A percentile compares a stretch with the other conserved stretches of the same genome.
Evolutionary conservation across 2,888 invertebrate species (phyloP).

Genomic region (Lepidochrysops patricia): DNA sequence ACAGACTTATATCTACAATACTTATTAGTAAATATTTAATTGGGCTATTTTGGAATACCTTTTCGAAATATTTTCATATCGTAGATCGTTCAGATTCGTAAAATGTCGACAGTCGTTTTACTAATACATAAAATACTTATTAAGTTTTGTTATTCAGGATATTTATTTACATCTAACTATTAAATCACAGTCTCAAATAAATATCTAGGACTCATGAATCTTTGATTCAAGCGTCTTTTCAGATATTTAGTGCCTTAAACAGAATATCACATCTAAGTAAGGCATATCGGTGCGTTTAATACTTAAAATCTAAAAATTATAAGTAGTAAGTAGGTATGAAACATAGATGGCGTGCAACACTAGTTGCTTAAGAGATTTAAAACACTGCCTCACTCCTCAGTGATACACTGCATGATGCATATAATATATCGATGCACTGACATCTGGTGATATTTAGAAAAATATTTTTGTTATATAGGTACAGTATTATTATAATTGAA

Average conservation of each 20-base stretch:
- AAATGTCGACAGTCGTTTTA: background rate
- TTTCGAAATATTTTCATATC: background rate
- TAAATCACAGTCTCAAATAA: slow-evolving; percentile 64
- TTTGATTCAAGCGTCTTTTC: slow-evolving; percentile 30
- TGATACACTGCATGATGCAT: too few species aligned
- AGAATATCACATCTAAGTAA: slow-evolving; percentile 8
- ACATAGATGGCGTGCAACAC: background rate
- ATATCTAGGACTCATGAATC: slow-evolving; percentile 46
- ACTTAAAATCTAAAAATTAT: background rate
- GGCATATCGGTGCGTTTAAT: slow-evolving; percentile 15
- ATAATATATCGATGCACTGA: too few species aligned
- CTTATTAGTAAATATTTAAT: background rate
- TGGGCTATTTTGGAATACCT: background rate
- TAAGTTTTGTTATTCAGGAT: slow-evolving; percentile 22
- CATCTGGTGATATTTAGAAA: background rate
- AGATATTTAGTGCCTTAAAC: slow-evolving; percentile 14
- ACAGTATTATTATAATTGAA: too few species aligned
- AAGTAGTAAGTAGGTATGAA: background rate
- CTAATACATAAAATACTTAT: slow-evolving; percentile 26
- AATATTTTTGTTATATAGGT: too few species aligned
- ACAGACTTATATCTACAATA: background rate
- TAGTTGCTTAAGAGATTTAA: background rate
- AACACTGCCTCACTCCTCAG: background rate
- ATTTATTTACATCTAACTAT: slow-evolving; percentile 37
- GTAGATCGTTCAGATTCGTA: background rate